Conservation (phyloP, 2,113 vertebrate species). For the Chaetops frenatus region DNA sequence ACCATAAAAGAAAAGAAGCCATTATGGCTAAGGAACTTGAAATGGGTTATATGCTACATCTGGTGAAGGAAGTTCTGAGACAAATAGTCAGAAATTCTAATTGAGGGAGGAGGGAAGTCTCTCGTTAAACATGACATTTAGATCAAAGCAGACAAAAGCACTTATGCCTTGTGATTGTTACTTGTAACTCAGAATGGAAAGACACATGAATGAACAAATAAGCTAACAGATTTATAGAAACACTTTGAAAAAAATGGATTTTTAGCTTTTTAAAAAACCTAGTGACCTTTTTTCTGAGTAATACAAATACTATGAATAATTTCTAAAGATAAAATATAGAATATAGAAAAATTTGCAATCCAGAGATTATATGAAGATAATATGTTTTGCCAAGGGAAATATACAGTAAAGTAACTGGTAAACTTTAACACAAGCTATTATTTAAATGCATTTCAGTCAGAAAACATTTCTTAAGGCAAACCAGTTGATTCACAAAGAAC, state of each 20-base stretch:
- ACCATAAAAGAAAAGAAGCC: not conserved
- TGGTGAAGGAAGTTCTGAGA: not conserved
- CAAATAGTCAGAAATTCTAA: not conserved
- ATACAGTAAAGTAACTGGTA: not conserved
- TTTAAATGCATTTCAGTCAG: not conserved
- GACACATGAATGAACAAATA: not conserved
- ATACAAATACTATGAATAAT: not conserved
- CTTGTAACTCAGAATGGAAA: not conserved
- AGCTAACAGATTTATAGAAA: not conserved
- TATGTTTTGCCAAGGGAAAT: not conserved
- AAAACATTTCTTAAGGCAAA: not conserved
- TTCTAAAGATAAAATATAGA: not conserved
- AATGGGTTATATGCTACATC: not conserved
- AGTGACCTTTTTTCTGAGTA: not conserved
- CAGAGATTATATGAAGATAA: not conserved
- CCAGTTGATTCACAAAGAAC: not conserved
- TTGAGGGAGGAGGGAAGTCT: accelerated
- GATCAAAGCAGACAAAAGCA: not conserved
- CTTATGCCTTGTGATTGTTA: not conserved
- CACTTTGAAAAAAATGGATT: accelerated
- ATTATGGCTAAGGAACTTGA: not conserved
- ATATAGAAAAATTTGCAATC: not conserved
- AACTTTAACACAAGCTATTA: not conserved
- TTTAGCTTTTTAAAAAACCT: not conserved
- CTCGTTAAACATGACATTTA: not conserved